Evolutionary conservation across 1,140 invertebrate species (phyloP), one percentile per base, ranked within the genome.

Genomic region (Uloborus diversus): DNA sequence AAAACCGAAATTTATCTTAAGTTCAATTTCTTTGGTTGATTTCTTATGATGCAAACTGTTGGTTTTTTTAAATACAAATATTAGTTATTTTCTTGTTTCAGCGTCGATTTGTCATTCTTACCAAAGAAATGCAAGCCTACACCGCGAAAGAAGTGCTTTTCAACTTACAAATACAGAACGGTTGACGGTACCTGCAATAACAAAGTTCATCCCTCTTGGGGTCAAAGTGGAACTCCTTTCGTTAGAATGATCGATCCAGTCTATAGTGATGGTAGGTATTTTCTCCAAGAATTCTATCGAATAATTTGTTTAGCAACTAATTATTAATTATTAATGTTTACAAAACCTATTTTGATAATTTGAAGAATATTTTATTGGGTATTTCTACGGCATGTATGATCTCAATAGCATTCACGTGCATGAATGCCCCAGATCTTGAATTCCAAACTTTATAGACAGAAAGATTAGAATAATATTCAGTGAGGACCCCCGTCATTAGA

Each of bases 161-260:
- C 69, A 1, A 65, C 61, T 9, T 62, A 64, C 0, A 81, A 80
- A 69, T 93, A 90, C 84, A 86, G 93, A 13, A 90, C 88, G 9
- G 86, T 90, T 49, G 92, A 94, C 84, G 93, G 92, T 1, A 90
- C 90, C n/a, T 94, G 93, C 84, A 94, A 94, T 84, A 93, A 94
- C 84, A 84, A 90, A 0, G 84, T 87, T 11, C 84, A 91, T 85
- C 88, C 84, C 9, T 82, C 84, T 84, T 90, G 89, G 88, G 88
- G 88, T 0, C 90, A 84, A 70, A 82, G 88, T 28, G 81, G 82
- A 13, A 84, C 82, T 35, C 81, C 86, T 30, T 86, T 87, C 73
- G 88, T 89, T 56, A 85, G 92, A 70, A 85, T 93, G 57, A 84
- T 93, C 33, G 88, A 89, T 65, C 88, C 92, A 1, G 88, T 86